Conservation (phyloP, 2,113 vertebrate genomes). For the Sylvia atricapilla region DNA sequence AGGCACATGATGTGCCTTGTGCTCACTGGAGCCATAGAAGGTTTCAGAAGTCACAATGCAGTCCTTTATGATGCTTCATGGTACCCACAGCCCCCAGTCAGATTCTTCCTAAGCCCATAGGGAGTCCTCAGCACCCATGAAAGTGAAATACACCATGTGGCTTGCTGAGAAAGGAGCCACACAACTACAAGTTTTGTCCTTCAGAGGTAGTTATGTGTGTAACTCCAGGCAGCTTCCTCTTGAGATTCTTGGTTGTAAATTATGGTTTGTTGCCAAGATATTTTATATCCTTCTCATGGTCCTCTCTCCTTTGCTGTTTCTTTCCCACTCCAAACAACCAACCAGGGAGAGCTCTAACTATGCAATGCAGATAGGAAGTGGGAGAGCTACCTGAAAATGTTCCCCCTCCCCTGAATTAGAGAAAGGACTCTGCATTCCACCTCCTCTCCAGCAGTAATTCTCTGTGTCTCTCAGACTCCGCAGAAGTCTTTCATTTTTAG, state of each 20-base stretch:
- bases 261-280: neutral
- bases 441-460: neutral
- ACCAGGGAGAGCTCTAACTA: neutral
- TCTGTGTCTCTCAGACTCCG: neutral
- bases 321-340: neutral
- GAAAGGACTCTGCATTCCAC: neutral
- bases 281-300: neutral
- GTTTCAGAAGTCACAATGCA: neutral
- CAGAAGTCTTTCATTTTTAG: neutral
- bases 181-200: neutral
- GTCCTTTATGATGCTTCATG: neutral
- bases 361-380: neutral
- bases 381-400: neutral
- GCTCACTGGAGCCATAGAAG: neutral
- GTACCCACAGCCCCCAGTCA: neutral
- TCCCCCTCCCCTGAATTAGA: rapidly evolving
- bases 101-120: neutral
- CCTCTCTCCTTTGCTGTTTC: neutral
- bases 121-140: neutral
- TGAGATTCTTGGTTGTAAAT: neutral
- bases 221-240: neutral
- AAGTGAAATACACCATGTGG: neutral
- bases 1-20: neutral
- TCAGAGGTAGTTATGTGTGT: rapidly evolving
- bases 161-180: neutral